phyloP scores from a whole-genome alignment of 2,113 vertebrate genomes.

The Tylochromis polylepis region DNA sequence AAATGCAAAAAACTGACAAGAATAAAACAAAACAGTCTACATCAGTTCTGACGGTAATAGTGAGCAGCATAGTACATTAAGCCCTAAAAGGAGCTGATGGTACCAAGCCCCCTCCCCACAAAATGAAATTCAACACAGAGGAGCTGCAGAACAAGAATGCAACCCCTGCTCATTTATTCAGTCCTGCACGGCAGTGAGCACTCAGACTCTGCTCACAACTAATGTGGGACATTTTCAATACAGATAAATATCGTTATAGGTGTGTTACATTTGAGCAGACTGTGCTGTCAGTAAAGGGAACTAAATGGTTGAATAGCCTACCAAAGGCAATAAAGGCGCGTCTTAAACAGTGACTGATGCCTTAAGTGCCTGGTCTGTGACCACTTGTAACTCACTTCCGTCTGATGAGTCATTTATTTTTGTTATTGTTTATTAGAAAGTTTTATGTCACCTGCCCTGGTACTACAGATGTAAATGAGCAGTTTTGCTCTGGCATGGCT shows the following conservation, averaged over 20 bases:
- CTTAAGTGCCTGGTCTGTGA: no score
- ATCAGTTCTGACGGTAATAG: background rate
- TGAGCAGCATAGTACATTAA: conserved; percentile 10
- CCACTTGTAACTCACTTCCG: no score
- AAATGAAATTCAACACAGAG: conserved; percentile 34
- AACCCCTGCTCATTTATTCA: background rate
- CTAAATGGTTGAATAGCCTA: no score
- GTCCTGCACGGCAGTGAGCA: background rate
- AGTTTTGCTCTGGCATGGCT: no score
- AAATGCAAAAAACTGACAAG: background rate
- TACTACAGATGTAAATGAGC: no score
- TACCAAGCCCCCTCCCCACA: conserved; percentile 11
- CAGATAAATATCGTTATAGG: background rate
- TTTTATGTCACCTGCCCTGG: no score
- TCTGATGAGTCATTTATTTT: no score
- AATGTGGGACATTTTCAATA: background rate
- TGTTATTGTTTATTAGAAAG: no score
- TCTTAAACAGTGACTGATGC: no score
- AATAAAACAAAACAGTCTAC: background rate
- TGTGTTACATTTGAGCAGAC: no score
- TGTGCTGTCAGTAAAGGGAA: no score
- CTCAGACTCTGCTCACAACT: background rate
- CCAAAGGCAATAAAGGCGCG: no score
- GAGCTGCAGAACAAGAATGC: conserved; percentile 39
- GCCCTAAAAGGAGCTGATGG: background rate